Evolutionary conservation across 1,140 invertebrate species (phyloP), one percentile per base, ranked within the genome.

Genomic region (Tetranychus urticae): DNA sequence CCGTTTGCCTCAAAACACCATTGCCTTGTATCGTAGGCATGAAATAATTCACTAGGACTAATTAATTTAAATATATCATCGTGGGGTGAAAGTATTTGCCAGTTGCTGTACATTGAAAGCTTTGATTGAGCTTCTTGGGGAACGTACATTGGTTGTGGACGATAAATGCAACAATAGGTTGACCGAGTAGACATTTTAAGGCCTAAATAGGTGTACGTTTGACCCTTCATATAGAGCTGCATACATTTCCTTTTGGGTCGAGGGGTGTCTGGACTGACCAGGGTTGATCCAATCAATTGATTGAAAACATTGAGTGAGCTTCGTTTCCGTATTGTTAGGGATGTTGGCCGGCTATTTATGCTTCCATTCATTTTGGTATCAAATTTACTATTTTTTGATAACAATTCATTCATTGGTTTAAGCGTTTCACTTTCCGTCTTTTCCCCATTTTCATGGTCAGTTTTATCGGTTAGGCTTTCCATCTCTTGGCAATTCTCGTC

Each of bases 31-130:
- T 62, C 62, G 60, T 68, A 68, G 13, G 64, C 55, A 1, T 58
- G 54, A 33, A 68, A 60, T 48, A 66, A 61, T 48, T 67, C 37
- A 13, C 54, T 47, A 33, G 68, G 67, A 13, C 62, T 60, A 37
- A 64, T 42, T 56, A 63, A 63, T 31, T 62, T 52, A 50, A 63
- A 65, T 42, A 66, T 56, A 57, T 61, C 62, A 45, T 68, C 64
- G 33, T 64, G 58, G 6, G 65, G 47, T 31, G 68, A 65, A 33
- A 70, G 65, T 64, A 78, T 73, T 73, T 87, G 83, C 92, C 92
- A 97, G 70, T 96, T 92, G 10, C 88, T 93, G 69, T 97, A 97
- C 91, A 97, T 97, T 14, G 90, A 94, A 47, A 96, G 74, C 67
- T 84, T 87, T 64, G 86, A 82, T 69, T 88, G 84, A 1, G 80